Conservation (phyloP, 53 echinoderm and acorn worm genomes). For the Arbacia lixula region DNA sequence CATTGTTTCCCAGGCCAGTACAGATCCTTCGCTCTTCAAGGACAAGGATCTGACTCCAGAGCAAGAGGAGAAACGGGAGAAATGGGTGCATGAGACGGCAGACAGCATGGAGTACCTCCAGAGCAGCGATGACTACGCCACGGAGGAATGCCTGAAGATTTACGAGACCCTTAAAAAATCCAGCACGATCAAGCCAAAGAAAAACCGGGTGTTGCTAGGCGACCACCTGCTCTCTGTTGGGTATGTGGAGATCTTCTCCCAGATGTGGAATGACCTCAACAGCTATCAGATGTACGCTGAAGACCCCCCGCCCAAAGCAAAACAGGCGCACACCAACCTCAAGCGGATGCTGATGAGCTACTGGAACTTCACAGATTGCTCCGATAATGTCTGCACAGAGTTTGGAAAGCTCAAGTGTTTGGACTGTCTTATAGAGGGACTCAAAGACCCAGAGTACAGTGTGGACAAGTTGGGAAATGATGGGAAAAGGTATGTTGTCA, state of each 20-base stretch:
- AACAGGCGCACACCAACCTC: constrained; percentile 72
- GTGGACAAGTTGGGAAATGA: constrained; percentile 59
- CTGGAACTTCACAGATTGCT: constrained; percentile 92
- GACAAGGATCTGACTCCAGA: constrained; percentile 6
- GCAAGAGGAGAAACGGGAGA: constrained; percentile 40
- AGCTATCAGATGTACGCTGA: constrained; percentile 60
- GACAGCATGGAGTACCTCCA: constrained; percentile 59
- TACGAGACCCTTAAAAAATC: constrained; percentile 49
- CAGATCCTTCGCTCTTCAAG: not conserved
- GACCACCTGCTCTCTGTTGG: constrained; percentile 50
- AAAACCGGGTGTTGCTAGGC: constrained; percentile 55
- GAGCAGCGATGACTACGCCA: constrained; percentile 64
- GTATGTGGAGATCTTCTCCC: constrained; percentile 58
- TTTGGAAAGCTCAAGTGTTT: constrained; percentile 66
- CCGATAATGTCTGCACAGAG: constrained; percentile 58
- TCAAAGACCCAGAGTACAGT: constrained; percentile 63
- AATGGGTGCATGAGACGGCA: constrained; percentile 28
- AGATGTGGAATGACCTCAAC: constrained; percentile 62
- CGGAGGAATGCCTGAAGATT: constrained; percentile 70
- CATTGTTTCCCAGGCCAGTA: not conserved
- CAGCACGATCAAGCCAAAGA: constrained; percentile 48
- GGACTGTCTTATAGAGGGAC: constrained; percentile 60
- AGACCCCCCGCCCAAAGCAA: constrained; percentile 44
- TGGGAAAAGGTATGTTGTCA: constrained; percentile 68
- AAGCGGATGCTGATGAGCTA: constrained; percentile 75